Conservation (phyloP, 2,888 invertebrate species). For the Petrolisthes cinctipes region DNA sequence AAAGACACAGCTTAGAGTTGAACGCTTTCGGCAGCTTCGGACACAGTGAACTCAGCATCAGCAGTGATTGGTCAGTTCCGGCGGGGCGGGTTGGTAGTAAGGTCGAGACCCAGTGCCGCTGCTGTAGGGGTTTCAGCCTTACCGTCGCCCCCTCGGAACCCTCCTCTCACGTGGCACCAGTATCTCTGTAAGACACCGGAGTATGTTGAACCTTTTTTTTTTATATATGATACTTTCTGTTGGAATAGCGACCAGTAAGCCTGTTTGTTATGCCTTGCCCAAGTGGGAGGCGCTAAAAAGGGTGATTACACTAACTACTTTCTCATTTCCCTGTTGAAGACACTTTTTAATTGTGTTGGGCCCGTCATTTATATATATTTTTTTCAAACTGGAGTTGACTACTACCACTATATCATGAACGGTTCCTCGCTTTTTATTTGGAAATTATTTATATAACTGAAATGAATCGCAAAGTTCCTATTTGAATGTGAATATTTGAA, state of each 20-base stretch:
- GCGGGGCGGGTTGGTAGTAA: background rate
- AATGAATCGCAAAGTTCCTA: constrained; percentile 65
- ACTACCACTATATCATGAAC: constrained; percentile 52
- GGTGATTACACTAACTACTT: constrained; percentile 28
- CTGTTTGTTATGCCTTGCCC: constrained; percentile 51
- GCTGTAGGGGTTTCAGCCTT: background rate
- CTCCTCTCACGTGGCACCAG: constrained; percentile 25
- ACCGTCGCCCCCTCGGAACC: constrained; percentile 22
- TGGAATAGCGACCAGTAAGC: constrained; percentile 48
- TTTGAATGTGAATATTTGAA: constrained; percentile 65
- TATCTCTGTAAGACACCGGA: constrained; percentile 37
- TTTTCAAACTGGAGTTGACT: constrained; percentile 49
- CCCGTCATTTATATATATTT: constrained; percentile 38
- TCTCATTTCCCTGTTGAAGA: constrained; percentile 40
- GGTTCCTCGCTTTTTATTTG: constrained; percentile 63
- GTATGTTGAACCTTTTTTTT: constrained; percentile 19
- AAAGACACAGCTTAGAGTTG: constrained; percentile 48
- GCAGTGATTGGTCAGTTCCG: constrained; percentile 45
- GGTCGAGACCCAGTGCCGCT: background rate
- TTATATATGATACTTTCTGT: constrained; percentile 25
- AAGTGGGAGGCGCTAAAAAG: constrained; percentile 28
- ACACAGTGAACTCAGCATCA: constrained; percentile 50
- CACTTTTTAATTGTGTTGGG: constrained; percentile 45
- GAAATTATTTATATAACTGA: constrained; percentile 64
- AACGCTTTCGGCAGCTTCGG: constrained; percentile 53